Evolutionary conservation across 2,797 vertebrate genomes (phyloP).

Genomic region (Sebastes vulpes): DNA sequence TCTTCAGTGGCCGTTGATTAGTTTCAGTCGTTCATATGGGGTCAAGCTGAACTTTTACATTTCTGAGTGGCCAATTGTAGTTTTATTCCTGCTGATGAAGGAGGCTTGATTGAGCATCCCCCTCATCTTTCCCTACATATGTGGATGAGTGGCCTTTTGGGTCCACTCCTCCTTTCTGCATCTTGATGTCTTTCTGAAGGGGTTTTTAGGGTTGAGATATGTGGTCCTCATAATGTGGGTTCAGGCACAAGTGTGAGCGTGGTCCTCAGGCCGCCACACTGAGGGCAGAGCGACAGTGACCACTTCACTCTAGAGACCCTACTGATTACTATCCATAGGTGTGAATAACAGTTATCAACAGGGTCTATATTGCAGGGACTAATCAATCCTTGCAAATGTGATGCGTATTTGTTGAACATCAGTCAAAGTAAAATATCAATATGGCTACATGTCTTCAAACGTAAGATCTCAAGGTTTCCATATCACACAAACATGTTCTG

Average conservation of each 20-base stretch:
- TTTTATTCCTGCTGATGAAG: slow-evolving; percentile 51
- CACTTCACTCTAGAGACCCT: slow-evolving; percentile 17
- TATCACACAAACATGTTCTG: neutral
- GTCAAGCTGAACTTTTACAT: slow-evolving; percentile 49
- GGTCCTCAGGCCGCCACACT: slow-evolving; percentile 4
- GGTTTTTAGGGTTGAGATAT: slow-evolving; percentile 17
- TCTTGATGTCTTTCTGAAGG: slow-evolving; percentile 36
- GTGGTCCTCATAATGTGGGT: slow-evolving; percentile 19
- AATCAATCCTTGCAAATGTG: neutral
- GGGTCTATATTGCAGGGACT: neutral
- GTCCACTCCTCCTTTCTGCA: slow-evolving; percentile 16
- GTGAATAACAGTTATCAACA: slow-evolving; percentile 10
- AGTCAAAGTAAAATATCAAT: neutral
- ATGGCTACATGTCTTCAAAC: neutral
- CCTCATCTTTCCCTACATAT: slow-evolving; percentile 4
- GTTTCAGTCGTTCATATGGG: slow-evolving; percentile 25
- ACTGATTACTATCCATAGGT: slow-evolving; percentile 6
- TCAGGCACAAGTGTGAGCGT: slow-evolving; percentile 25
- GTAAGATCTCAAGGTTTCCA: neutral
- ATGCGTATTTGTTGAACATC: neutral
- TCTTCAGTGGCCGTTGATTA: slow-evolving; percentile 47
- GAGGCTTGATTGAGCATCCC: slow-evolving; percentile 38
- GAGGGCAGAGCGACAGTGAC: slow-evolving; percentile 1
- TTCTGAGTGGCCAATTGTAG: slow-evolving; percentile 37
- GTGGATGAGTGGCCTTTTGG: slow-evolving; percentile 26